phyloP scores from a whole-genome alignment of 2,888 invertebrate species.

The Patella caerulea region DNA sequence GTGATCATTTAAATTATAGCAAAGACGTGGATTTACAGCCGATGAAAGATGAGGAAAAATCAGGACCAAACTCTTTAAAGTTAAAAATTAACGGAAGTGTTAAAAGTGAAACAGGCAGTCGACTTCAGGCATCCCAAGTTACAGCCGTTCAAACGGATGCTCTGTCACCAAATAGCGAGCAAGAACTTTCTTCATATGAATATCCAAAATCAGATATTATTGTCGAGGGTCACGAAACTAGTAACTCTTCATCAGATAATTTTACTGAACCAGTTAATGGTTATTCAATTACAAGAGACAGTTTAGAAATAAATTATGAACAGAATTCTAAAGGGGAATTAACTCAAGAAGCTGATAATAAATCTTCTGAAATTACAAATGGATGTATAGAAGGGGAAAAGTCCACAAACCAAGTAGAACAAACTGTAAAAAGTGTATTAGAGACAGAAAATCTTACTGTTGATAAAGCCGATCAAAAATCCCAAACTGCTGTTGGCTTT shows the following conservation, averaged over 20 bases:
- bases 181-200: conserved; percentile 32
- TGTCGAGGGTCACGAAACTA: conserved; percentile 39
- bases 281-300: neutral
- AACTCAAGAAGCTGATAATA: neutral
- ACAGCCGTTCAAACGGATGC: conserved; percentile 42
- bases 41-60: neutral
- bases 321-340: neutral
- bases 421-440: neutral
- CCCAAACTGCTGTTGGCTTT: conserved; percentile 29
- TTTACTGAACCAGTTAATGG: neutral
- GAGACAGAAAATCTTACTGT: neutral
- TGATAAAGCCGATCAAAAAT: conserved; percentile 22
- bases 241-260: neutral
- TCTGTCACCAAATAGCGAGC: conserved; percentile 38
- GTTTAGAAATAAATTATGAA: too few relatives aligned
- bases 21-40: neutral
- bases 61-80: neutral
- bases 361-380: neutral
- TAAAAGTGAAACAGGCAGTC: conserved; percentile 22
- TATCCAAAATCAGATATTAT: conserved; percentile 43
- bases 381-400: neutral
- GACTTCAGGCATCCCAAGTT: conserved; percentile 38
- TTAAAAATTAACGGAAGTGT: conserved; percentile 12
- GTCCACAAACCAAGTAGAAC: neutral
- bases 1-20: neutral